phyloP scores from a whole-genome alignment of 1,140 invertebrate genomes.

The Calosoma granatense region DNA sequence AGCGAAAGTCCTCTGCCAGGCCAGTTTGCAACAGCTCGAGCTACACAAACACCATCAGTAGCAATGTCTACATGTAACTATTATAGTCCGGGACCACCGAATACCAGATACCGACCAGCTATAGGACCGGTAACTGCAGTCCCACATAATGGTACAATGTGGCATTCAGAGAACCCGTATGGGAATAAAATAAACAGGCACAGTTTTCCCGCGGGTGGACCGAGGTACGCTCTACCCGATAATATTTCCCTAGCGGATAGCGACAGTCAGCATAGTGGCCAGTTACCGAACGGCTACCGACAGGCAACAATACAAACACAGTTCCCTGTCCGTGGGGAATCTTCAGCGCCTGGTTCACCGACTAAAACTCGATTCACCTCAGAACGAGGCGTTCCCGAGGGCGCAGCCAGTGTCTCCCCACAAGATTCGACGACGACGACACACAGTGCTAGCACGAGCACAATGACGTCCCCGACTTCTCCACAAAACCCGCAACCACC shows the following conservation, averaged over 20 bases:
- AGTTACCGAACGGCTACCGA: conserved; percentile 31
- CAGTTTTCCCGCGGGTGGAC: conserved; percentile 24
- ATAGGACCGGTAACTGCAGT: conserved; percentile 18
- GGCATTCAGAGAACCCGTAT: conserved; percentile 23
- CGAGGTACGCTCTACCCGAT: conserved; percentile 14
- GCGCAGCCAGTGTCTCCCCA: conserved; percentile 45
- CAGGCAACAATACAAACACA: conserved; percentile 28
- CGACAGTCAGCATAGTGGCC: conserved; percentile 26
- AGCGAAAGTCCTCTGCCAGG: conserved; percentile 30
- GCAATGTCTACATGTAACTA: conserved; percentile 25
- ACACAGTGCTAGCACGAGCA: too few relatives aligned
- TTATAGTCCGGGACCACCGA: conserved; percentile 20
- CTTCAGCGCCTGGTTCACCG: conserved; percentile 32
- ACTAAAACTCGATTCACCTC: conserved; percentile 36
- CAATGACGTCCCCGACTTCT: conserved; percentile 37
- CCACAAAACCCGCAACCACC: conserved; percentile 26
- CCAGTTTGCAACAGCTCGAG: conserved; percentile 33
- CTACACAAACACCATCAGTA: conserved; percentile 32
- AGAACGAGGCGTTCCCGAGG: conserved; percentile 52
- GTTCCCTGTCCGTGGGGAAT: conserved; percentile 31
- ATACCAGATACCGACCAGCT: conserved; percentile 22
- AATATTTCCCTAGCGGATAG: conserved; percentile 16
- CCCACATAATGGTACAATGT: conserved; percentile 15
- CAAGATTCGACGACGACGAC: conserved; percentile 37
- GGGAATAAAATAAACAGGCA: conserved; percentile 26